phyloP scores from a whole-genome alignment of 92 coral and sea anemone species.

The Nematostella vectensis region DNA sequence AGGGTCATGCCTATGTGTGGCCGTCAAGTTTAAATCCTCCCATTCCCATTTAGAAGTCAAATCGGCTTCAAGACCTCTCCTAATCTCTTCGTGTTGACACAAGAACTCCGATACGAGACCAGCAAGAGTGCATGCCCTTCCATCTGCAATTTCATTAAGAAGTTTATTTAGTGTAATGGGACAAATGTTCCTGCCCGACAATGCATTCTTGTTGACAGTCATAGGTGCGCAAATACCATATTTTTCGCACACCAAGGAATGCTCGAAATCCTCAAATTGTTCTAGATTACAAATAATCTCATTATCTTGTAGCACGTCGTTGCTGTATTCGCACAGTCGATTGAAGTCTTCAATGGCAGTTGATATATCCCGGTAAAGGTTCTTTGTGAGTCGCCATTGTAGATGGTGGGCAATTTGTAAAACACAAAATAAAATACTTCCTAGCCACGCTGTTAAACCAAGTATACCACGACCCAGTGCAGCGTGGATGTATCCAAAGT shows the following conservation, averaged over 20 bases:
- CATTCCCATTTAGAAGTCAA: slow-evolving; percentile 43
- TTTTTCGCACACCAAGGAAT: slow-evolving; percentile 19
- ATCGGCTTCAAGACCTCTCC: slow-evolving; percentile 36
- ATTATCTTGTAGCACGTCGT: slow-evolving; percentile 27
- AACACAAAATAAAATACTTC: slow-evolving; percentile 36
- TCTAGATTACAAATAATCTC: slow-evolving; percentile 35
- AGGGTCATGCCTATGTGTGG: neutral
- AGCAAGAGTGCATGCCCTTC: slow-evolving; percentile 50
- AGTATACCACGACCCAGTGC: slow-evolving; percentile 10
- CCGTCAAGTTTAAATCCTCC: slow-evolving; percentile 39
- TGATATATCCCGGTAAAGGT: slow-evolving; percentile 36
- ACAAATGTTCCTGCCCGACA: slow-evolving; percentile 27
- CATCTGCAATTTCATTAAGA: slow-evolving; percentile 51
- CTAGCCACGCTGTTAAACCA: slow-evolving; percentile 29
- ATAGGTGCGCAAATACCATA: slow-evolving; percentile 14
- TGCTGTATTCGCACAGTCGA: slow-evolving; percentile 55
- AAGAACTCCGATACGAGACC: slow-evolving; percentile 38
- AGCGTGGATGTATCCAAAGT: slow-evolving; percentile 30
- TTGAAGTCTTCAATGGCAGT: slow-evolving; percentile 72
- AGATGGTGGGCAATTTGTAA: slow-evolving; percentile 42
- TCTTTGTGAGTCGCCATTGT: slow-evolving; percentile 44
- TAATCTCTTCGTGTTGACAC: slow-evolving; percentile 53
- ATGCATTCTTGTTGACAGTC: neutral
- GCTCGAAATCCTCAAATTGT: slow-evolving; percentile 16
- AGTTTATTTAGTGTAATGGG: slow-evolving; percentile 54